Conservation (phyloP, 2,888 invertebrate genomes). For the Lasioglossum oenotherae region DNA sequence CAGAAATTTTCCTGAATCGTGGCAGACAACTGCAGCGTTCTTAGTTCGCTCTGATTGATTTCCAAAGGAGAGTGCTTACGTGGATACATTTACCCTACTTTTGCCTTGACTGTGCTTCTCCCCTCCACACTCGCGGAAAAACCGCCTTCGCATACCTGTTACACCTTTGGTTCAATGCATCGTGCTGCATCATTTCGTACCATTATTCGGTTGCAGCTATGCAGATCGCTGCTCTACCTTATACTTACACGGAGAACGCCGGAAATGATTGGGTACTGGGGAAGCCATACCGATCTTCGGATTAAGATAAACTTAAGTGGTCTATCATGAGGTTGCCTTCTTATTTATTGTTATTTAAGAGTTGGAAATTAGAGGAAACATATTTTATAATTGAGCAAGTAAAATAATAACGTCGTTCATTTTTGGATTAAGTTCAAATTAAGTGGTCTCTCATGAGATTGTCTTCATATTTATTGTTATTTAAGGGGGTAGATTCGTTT, state of each 20-base stretch:
- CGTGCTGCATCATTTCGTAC: constrained; percentile 56
- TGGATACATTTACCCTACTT: constrained; percentile 71
- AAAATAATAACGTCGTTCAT: background rate
- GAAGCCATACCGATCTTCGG: background rate
- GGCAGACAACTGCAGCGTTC: constrained; percentile 34
- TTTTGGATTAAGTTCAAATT: background rate
- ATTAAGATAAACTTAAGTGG: background rate
- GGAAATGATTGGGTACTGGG: background rate
- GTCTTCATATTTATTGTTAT: background rate
- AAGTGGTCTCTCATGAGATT: background rate
- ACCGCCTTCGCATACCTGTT: constrained; percentile 71
- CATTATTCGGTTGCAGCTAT: constrained; percentile 30
- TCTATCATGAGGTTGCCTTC: background rate
- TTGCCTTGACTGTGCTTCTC: constrained; percentile 65
- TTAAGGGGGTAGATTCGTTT: background rate
- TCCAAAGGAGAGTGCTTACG: constrained; percentile 62
- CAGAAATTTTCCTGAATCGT: constrained; percentile 5
- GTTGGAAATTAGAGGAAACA: background rate
- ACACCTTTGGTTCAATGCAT: constrained; percentile 63
- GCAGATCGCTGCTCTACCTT: background rate
- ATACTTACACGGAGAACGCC: background rate
- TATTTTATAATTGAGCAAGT: background rate
- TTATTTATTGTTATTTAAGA: background rate
- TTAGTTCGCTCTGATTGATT: constrained; percentile 61
- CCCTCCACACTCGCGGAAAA: constrained; percentile 63